Evolutionary conservation across 2,888 invertebrate genomes (phyloP).

Genomic region (Salticus scenicus): DNA sequence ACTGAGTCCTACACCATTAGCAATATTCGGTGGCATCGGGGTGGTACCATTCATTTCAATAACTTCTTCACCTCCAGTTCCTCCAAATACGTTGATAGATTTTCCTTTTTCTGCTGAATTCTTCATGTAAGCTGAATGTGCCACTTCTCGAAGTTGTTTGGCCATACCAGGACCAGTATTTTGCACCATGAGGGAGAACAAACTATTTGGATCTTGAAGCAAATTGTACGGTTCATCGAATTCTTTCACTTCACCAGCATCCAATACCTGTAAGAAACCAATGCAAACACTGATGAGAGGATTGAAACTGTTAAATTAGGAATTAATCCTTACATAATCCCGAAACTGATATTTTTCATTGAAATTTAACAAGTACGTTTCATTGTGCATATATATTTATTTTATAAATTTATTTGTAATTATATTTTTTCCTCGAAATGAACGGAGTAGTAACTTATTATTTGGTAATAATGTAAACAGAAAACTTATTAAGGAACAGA

Average conservation of each 20-base stretch:
- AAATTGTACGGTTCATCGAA: constrained; percentile 84
- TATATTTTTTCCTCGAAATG: too few relatives aligned
- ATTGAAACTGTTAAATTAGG: too few relatives aligned
- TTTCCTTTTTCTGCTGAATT: background rate
- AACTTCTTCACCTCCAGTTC: constrained; percentile 28
- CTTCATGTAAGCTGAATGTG: constrained; percentile 70
- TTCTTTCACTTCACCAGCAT: constrained; percentile 85
- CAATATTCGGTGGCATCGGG: background rate
- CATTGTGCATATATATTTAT: too few relatives aligned
- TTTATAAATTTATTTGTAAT: too few relatives aligned
- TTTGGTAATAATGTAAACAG: too few relatives aligned
- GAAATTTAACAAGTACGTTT: too few relatives aligned
- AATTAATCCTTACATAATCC: too few relatives aligned
- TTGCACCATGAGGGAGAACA: constrained; percentile 76
- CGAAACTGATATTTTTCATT: too few relatives aligned
- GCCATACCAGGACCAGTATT: constrained; percentile 76
- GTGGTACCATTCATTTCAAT: constrained; percentile 44
- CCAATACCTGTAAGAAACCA: constrained; percentile 82
- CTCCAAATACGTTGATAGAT: constrained; percentile 28
- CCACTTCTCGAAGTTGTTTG: constrained; percentile 74
- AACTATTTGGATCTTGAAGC: constrained; percentile 74
- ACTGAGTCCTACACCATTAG: constrained; percentile 5
- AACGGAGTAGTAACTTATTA: too few relatives aligned
- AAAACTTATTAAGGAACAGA: too few relatives aligned
- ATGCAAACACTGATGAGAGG: too few relatives aligned